Conservation (phyloP, 2,888 invertebrate genomes). For the Zygaena filipendulae region DNA sequence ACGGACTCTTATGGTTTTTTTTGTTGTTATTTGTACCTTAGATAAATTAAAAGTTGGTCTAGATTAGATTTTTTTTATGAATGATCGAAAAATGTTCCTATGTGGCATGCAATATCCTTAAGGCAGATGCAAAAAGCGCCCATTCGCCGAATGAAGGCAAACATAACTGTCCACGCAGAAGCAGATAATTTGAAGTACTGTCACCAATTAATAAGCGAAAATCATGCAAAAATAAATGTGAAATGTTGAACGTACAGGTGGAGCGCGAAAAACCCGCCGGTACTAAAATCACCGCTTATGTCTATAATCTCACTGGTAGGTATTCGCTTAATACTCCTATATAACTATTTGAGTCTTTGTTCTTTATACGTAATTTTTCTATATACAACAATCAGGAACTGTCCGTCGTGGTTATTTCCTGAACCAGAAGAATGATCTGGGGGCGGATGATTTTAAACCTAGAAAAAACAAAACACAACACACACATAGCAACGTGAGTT, state of each 20-base stretch:
- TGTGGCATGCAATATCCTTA: too few relatives aligned
- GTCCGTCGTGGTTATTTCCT: constrained; percentile 60
- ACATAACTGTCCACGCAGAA: constrained; percentile 11
- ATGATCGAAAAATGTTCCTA: too few relatives aligned
- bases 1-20: too few relatives aligned
- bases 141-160: constrained; percentile 14
- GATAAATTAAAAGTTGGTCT: too few relatives aligned
- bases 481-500: constrained; percentile 48
- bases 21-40: too few relatives aligned
- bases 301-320: constrained; percentile 67
- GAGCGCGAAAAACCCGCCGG: constrained; percentile 54
- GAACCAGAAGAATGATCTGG: constrained; percentile 69
- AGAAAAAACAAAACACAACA: constrained; percentile 60
- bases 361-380: constrained; percentile 49
- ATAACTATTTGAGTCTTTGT: constrained; percentile 66
- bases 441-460: constrained; percentile 68
- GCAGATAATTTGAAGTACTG: background rate
- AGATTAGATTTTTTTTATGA: too few relatives aligned
- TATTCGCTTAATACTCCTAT: constrained; percentile 44
- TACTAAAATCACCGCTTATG: constrained; percentile 64
- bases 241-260: constrained; percentile 57
- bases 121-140: constrained; percentile 17
- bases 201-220: constrained; percentile 8
- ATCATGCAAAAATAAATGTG: constrained; percentile 30
- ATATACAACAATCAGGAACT: constrained; percentile 62